Conservation (phyloP, 2,888 invertebrate species). For the Hydropsyche betteni region DNA sequence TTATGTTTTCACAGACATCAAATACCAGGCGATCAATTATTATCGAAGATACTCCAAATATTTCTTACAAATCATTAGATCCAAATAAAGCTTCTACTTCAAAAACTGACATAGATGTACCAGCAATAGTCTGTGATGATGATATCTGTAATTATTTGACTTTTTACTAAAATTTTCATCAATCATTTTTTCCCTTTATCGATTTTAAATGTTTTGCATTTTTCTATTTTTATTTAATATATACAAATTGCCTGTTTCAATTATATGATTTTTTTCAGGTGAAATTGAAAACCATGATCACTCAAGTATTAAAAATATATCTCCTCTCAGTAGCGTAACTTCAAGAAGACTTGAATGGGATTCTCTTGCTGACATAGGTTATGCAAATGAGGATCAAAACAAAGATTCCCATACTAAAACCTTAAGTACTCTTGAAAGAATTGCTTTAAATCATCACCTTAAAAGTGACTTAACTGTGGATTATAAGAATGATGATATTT, state of each 20-base stretch:
- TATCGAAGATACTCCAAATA: not conserved
- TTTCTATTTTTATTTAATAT: not conserved
- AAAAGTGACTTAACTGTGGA: conserved; percentile 30
- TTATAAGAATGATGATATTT: conserved; percentile 55
- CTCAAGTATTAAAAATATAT: conserved; percentile 61
- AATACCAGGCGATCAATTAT: not conserved
- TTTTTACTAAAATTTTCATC: too few relatives aligned
- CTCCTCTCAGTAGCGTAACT: conserved; percentile 79
- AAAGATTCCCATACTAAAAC: conserved; percentile 61
- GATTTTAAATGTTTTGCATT: not conserved
- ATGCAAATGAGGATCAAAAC: conserved; percentile 69
- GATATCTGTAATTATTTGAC: too few relatives aligned
- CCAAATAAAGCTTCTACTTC: not conserved
- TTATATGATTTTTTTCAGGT: conserved; percentile 53
- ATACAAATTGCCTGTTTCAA: not conserved
- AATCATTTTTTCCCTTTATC: too few relatives aligned
- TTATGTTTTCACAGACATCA: too few relatives aligned
- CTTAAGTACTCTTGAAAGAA: conserved; percentile 71
- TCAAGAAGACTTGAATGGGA: conserved; percentile 88
- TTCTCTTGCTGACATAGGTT: conserved; percentile 87
- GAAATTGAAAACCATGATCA: conserved; percentile 54
- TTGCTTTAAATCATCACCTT: conserved; percentile 64
- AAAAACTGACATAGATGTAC: not conserved
- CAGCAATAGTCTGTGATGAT: not conserved
- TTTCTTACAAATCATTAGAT: not conserved